Evolutionary conservation across 2,797 vertebrate genomes (phyloP).

Genomic region (Anguilla pacifica): DNA sequence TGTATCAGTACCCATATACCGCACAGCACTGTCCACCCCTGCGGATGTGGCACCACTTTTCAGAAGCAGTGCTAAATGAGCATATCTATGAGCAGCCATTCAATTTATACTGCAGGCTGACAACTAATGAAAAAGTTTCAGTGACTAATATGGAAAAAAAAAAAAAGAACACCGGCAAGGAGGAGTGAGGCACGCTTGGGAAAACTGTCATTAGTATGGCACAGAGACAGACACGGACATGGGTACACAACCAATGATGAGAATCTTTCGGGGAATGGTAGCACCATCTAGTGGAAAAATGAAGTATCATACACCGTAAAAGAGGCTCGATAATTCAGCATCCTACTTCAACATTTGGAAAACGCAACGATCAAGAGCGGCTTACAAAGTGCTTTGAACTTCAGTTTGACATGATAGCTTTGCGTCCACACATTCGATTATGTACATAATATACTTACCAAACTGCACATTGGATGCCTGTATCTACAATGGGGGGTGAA

Average conservation of each 20-base stretch:
- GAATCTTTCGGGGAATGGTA: not conserved
- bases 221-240: not conserved
- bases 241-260: not conserved
- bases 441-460: too few species aligned
- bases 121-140: not conserved
- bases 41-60: not conserved
- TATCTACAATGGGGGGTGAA: too few species aligned
- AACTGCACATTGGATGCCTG: too few species aligned
- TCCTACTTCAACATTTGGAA: not conserved
- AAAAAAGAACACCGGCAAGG: not conserved
- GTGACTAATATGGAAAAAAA: not conserved
- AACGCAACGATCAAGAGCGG: not conserved
- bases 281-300: slow-evolving; percentile 1
- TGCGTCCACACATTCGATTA: too few species aligned
- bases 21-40: not conserved
- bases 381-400: too few species aligned
- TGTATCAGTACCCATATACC: not conserved
- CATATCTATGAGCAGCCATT: not conserved
- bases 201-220: not conserved
- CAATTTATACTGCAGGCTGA: not conserved
- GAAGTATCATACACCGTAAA: not conserved
- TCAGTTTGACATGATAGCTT: too few species aligned
- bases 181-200: not conserved
- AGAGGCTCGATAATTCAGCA: not conserved
- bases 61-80: too few species aligned